Base-by-base conservation (phyloP, 2,113 vertebrate genomes). In the Echinops telfairi region DNA sequence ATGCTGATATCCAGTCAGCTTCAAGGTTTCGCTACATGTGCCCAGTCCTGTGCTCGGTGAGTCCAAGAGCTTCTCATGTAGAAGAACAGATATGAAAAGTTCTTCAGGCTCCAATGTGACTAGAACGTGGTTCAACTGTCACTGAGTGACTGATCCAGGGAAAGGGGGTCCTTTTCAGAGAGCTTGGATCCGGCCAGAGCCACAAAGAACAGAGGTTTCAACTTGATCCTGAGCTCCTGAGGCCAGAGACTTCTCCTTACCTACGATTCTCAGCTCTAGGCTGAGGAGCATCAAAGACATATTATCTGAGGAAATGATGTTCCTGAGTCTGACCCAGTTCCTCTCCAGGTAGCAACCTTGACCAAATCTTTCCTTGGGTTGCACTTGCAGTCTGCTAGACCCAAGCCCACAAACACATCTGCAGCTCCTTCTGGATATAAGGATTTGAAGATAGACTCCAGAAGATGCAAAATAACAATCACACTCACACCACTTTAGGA, bases 321-420 rank as follows among this genome's bases (percentile, higher is more conserved):
- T 88, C n/a, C n/a, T 58, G 16, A 29, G 4, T 29, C 16, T 38
- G 8, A 38, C 33, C 40, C 0, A 0, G 4, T 0, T 81, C 12
- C n/a, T 86, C 75, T 25, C 31, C 43, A 85, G 33, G 19, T n/a
- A 40, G 66, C 15, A 62, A 36, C 33, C 43, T 53, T 70, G 29
- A 29, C 73, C n/a, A 16, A 1, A 25, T 33, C 29, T 73, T 60
- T 36, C 27, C 53, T 38, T 81, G 62, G 38, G n/a, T 73, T 53
- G 17, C 3, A 75, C 17, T 89, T 71, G 11, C 2, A 40, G 53
- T 92, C 38, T 70, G n/a, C 29, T 66, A 29, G 6, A 12, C 53
- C 38, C 15, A 62, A 20, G 9, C 6, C 31, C 11, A 6, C 0
- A 25, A n/a, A 23, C 5, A 33, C 53, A 47, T 58, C 60, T 58